phyloP scores from a whole-genome alignment of 2,888 invertebrate species.

The Teinopalpus imperialis region DNA sequence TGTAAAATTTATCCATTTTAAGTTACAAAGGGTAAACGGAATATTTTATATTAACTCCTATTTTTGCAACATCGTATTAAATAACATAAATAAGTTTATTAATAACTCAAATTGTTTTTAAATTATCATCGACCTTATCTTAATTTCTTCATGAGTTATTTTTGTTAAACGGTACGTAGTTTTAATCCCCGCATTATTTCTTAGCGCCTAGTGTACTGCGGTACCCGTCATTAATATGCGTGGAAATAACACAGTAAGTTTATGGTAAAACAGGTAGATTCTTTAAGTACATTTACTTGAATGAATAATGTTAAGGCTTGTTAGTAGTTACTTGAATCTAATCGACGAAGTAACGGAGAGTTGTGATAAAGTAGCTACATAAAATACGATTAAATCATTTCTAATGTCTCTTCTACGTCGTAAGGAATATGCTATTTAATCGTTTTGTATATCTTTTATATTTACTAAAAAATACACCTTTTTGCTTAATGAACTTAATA shows the following conservation, averaged over 20 bases:
- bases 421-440: too few species aligned
- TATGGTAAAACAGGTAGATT: conserved; percentile 27
- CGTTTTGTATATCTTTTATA: too few species aligned
- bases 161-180: conserved; percentile 13
- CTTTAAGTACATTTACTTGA: conserved; percentile 23
- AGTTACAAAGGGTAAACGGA: too few species aligned
- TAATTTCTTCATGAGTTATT: conserved; percentile 6
- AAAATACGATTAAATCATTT: too few species aligned
- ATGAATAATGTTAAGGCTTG: conserved; percentile 23
- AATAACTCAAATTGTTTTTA: too few species aligned
- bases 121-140: conserved; percentile 2
- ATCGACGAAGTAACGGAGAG: conserved; percentile 8
- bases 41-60: too few species aligned
- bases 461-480: too few species aligned
- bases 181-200: conserved; percentile 18
- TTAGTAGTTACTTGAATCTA: conserved; percentile 13
- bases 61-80: too few species aligned
- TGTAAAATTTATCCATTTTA: too few species aligned
- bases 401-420: too few species aligned
- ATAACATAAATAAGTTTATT: too few species aligned
- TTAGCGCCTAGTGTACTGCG: conserved; percentile 6
- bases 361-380: neutral
- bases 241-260: conserved; percentile 24
- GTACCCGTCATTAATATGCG: conserved; percentile 26
- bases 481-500: too few species aligned